Base-by-base conservation (phyloP, 2,888 invertebrate species). In the Dicyrtoma fusca region DNA sequence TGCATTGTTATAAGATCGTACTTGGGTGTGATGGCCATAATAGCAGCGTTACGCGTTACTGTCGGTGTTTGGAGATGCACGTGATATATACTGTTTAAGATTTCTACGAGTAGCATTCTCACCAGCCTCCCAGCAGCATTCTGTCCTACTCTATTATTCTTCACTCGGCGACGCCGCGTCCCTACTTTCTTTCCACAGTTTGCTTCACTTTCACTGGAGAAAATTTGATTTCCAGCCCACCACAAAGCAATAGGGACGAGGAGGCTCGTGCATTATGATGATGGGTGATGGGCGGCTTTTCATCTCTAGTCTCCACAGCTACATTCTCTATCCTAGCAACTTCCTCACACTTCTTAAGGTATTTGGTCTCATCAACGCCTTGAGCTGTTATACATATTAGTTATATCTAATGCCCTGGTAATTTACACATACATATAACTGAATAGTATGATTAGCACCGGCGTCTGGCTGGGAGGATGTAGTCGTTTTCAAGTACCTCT, bases 121-220 rank as follows among this genome's bases (percentile, higher is more conserved):
- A n/a, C n/a, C n/a, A 34, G 4, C 34, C 3, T 34, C 34, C 3
- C 34, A 34, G 8, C 34, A 34, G 34, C 25, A 26, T 23, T 26
- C 62, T 62, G 62, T 62, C 49, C 49, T 49, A 64, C 64, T 64
- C 64, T 49, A 64, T 64, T 64, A 64, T 64, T 64, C 64, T 49
- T 49, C 64, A 49, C 64, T 64, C 47, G 19, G 19, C 34, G 45
- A 62, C 26, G 34, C 62, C 45, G 14, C 17, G 21, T 47, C 14
- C 47, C 34, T n/a, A 23, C 17, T 63, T n/a, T 19, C 23, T 63
- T 47, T 23, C 49, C 49, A 49, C 63, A 63, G 21, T 63, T 45
- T 42, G 49, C 47, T 63, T 21, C 26, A 49, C 51, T 64, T 62
- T 51, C 23, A 49, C 64, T 25, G 49, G 64, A 49, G 49, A 64